phyloP scores from a whole-genome alignment of 2,113 vertebrate genomes.

The Aegotheles bennettii region DNA sequence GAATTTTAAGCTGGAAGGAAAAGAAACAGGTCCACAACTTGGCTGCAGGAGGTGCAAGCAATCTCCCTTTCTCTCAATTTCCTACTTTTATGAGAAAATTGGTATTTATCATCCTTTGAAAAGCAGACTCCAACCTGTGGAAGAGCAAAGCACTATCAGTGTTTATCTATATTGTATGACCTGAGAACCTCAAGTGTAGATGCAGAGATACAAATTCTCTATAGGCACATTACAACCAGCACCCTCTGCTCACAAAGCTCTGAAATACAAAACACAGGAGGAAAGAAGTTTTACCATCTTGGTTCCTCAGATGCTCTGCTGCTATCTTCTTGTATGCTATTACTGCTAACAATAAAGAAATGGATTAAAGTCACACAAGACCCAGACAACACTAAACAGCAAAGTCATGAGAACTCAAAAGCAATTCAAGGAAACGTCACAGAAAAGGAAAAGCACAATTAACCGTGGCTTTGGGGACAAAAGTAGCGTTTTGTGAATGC shows the following conservation, averaged over 20 bases:
- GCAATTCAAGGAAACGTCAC: neutral
- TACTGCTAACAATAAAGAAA: neutral
- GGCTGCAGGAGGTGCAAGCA: neutral
- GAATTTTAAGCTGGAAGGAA: neutral
- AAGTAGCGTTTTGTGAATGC: neutral
- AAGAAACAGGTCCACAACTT: neutral
- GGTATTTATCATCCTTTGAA: neutral
- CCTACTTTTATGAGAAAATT: neutral
- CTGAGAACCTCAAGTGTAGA: neutral
- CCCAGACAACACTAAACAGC: neutral
- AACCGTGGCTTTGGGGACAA: neutral
- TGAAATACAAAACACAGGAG: neutral
- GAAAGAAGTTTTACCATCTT: neutral
- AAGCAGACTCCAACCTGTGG: neutral
- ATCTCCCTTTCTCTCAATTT: neutral
- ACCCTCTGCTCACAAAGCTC: neutral
- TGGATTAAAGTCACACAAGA: neutral
- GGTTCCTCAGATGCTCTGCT: neutral
- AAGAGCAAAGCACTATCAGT: neutral
- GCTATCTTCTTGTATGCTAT: neutral
- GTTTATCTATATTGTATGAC: neutral
- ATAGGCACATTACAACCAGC: neutral
- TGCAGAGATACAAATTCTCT: neutral
- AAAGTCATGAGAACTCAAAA: neutral
- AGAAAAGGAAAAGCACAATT: neutral